These are phyloP conservation scores for Eufriesea mexicana DNA, from an alignment of 1,140 invertebrate genomes.

Conservation along the genomic window DNA sequence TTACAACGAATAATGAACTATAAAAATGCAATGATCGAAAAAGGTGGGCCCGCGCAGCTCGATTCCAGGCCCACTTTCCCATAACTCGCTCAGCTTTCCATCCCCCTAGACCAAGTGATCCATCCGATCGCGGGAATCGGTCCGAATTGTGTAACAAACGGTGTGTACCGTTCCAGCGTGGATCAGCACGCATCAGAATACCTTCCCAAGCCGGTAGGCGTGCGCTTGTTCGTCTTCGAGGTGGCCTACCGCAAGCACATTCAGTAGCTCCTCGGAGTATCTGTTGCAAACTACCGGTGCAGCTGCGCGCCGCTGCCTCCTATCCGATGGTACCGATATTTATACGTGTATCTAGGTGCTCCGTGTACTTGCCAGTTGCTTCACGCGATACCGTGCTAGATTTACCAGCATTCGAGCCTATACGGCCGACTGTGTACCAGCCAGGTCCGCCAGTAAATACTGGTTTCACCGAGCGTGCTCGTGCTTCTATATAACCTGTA, in stretches of 20 bases:
- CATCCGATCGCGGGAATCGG: not conserved
- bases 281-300: constrained; percentile 53
- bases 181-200: constrained; percentile 40
- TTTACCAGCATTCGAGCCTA: constrained; percentile 33
- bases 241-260: constrained; percentile 29
- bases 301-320: constrained; percentile 16
- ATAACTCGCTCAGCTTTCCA: no score
- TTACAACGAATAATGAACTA: no score
- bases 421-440: not conserved
- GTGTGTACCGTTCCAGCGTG: constrained; percentile 14
- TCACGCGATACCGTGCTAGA: constrained; percentile 55
- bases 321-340: constrained; percentile 50
- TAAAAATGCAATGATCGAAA: no score
- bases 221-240: constrained; percentile 32
- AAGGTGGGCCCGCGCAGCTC: no score
- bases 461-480: constrained; percentile 33
- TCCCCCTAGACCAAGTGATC: no score
- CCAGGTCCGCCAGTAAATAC: constrained; percentile 35
- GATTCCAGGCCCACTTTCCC: no score
- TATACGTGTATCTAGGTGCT: constrained; percentile 39
- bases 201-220: constrained; percentile 15
- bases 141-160: constrained; percentile 11
- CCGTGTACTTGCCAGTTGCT: constrained; percentile 50
- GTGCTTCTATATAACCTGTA: not conserved
- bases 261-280: constrained; percentile 37